Base-by-base conservation (phyloP, 2,113 vertebrate species). In the Panurus biarmicus region DNA sequence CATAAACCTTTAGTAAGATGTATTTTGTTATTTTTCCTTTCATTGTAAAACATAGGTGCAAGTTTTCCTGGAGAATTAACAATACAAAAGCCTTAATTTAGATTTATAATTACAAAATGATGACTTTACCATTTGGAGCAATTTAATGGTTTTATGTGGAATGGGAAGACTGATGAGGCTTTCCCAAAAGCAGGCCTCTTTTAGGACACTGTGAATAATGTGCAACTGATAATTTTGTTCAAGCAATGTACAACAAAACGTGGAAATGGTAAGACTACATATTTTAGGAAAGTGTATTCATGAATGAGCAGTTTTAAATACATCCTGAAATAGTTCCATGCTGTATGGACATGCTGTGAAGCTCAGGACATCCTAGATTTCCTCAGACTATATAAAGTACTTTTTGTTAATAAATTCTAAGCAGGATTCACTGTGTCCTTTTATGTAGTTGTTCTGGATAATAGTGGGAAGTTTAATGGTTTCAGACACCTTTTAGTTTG, bases 91-190 rank as follows among this genome's bases (percentile, higher is more conserved):
- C 76, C 90, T 90, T 95, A 93, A 78, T 73, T 94, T 92, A 84
- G 67, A 88, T 14, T 74, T 89, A 28, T 64, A 92, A 95, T 97
- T 97, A 86, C 25, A 74, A 88, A 85, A 78, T 79, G 81, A 84
- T 95, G 93, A 95, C 93, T 71, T 96, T 58, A 96, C 71, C 14
- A 22, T 72, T 78, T 0, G 6, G 70, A 51, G 21, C 25, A 56
- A 51, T 70, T 90, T 50, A 94, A 95, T 96, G 75, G 82, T 89
- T 97, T 93, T 96, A 48, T 51, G 18, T 93, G 79, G 73, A 94
- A 51, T 7, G 21, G 53, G 90, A 67, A 96, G 88, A 74, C 0
- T 1, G 78, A 69, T 69, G 61, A 89, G 26, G 54, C 77, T 83
- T 90, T 66, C 42, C 66, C 15, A 66, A 61, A 77, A 44, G 23